Conservation (phyloP, 2,888 invertebrate species). For the Maniola hyperantus region DNA sequence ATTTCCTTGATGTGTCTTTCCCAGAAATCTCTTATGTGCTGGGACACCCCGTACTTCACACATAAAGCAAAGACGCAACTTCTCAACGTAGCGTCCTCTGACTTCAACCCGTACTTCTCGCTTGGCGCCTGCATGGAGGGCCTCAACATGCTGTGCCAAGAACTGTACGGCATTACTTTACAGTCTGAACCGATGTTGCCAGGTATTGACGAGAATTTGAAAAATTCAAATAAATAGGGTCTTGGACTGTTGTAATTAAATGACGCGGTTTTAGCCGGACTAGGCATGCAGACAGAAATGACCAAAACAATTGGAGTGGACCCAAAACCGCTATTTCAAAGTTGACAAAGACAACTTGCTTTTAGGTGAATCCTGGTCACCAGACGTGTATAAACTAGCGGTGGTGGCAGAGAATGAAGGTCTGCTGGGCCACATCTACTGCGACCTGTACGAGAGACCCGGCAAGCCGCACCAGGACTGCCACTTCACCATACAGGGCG, state of each 20-base stretch:
- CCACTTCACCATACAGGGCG: slow-evolving; percentile 99
- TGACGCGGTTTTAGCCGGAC: too few relatives aligned
- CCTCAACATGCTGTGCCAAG: slow-evolving; percentile 92
- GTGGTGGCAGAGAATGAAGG: slow-evolving; percentile 92
- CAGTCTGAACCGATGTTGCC: slow-evolving; percentile 87
- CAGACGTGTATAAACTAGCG: slow-evolving; percentile 95
- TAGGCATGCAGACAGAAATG: too few relatives aligned
- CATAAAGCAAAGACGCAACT: slow-evolving; percentile 88
- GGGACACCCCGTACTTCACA: slow-evolving; percentile 95
- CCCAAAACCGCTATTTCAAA: too few relatives aligned
- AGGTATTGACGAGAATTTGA: slow-evolving; percentile 62
- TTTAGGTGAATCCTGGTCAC: slow-evolving; percentile 92
- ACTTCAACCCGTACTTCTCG: slow-evolving; percentile 93
- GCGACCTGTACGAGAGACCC: slow-evolving; percentile 95
- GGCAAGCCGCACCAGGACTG: slow-evolving; percentile 99
- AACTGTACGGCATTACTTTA: slow-evolving; percentile 91
- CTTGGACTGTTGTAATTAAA: too few relatives aligned
- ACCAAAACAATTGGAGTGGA: too few relatives aligned
- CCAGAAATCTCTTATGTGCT: slow-evolving; percentile 79
- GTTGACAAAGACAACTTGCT: not conserved
- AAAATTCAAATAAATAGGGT: not conserved
- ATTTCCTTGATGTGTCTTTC: not conserved
- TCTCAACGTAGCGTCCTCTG: slow-evolving; percentile 86
- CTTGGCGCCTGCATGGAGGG: slow-evolving; percentile 98
- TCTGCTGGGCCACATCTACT: slow-evolving; percentile 96